Evolutionary conservation across 1,140 invertebrate species (phyloP).

Genomic region (Tachypleus tridentatus): DNA sequence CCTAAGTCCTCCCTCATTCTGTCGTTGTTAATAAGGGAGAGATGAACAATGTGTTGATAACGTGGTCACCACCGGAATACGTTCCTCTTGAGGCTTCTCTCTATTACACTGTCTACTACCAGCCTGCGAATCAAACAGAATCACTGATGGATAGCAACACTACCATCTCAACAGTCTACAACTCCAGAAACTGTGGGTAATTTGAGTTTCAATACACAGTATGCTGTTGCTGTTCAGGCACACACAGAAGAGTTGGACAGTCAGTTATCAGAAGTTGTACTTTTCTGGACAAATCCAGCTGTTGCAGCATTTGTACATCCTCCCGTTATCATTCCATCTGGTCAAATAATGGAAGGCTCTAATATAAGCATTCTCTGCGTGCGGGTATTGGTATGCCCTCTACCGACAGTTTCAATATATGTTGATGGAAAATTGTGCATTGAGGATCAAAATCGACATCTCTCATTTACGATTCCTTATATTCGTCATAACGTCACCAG

Average conservation of each 20-base stretch:
- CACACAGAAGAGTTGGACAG: slow-evolving; percentile 17
- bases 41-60: slow-evolving; percentile 59
- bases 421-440: slow-evolving; percentile 54
- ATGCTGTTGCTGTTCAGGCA: slow-evolving; percentile 24
- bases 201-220: slow-evolving; percentile 25
- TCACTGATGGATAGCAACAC: slow-evolving; percentile 7
- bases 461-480: slow-evolving; percentile 66
- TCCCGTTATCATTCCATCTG: slow-evolving; percentile 64
- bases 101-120: slow-evolving; percentile 18
- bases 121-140: slow-evolving; percentile 6
- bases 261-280: slow-evolving; percentile 40
- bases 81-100: slow-evolving; percentile 19
- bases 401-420: slow-evolving; percentile 65
- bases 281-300: slow-evolving; percentile 73
- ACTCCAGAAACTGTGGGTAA: slow-evolving; percentile 9
- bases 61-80: slow-evolving; percentile 60
- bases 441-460: slow-evolving; percentile 29
- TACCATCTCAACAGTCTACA: slow-evolving; percentile 11
- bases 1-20: slow-evolving; percentile 60
- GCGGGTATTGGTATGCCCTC: slow-evolving; percentile 65
- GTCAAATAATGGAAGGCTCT: slow-evolving; percentile 62
- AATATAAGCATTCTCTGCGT: slow-evolving; percentile 72
- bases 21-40: slow-evolving; percentile 58
- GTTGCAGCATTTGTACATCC: slow-evolving; percentile 72
- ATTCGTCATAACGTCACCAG: slow-evolving; percentile 67